Conservation (phyloP, 2,797 vertebrate species). For the Takifugu ocellatus region DNA sequence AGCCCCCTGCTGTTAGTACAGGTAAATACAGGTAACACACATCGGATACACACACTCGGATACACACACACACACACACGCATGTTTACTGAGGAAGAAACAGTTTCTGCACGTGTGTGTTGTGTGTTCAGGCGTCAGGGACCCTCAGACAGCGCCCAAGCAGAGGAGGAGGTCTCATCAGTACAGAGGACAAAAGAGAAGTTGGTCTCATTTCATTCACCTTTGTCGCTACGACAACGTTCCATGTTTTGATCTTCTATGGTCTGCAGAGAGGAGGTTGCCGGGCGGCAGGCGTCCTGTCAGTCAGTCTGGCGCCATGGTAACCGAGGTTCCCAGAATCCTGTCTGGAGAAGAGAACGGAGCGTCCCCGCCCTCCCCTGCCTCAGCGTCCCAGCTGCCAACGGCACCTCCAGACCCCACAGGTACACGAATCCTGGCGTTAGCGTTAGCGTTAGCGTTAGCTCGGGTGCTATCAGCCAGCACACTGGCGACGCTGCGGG, state of each 20-base stretch:
- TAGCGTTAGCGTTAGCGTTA: too few species aligned
- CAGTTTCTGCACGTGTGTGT: background rate
- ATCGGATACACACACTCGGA: background rate
- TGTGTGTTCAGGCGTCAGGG: slow-evolving; percentile 78
- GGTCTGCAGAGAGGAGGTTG: slow-evolving; percentile 79
- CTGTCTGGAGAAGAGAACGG: slow-evolving; percentile 82
- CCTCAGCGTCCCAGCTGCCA: slow-evolving; percentile 25
- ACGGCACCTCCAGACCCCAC: too few species aligned
- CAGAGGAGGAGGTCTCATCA: slow-evolving; percentile 90
- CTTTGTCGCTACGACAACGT: too few species aligned
- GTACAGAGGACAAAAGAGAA: slow-evolving; percentile 93
- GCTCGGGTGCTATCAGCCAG: too few species aligned
- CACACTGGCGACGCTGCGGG: too few species aligned
- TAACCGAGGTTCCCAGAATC: slow-evolving; percentile 72
- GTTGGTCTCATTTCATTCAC: slow-evolving; percentile 65
- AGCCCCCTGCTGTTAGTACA: slow-evolving; percentile 83
- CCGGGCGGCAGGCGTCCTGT: slow-evolving; percentile 80
- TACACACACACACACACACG: background rate
- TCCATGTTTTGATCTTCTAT: background rate
- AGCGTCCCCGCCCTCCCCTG: slow-evolving; percentile 78
- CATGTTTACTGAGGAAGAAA: too few species aligned
- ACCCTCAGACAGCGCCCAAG: slow-evolving; percentile 82
- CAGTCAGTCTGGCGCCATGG: slow-evolving; percentile 75
- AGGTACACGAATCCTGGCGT: too few species aligned
- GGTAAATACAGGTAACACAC: slow-evolving; percentile 58